Conservation (phyloP, 2,888 invertebrate genomes). For the Lithophane leautieri region DNA sequence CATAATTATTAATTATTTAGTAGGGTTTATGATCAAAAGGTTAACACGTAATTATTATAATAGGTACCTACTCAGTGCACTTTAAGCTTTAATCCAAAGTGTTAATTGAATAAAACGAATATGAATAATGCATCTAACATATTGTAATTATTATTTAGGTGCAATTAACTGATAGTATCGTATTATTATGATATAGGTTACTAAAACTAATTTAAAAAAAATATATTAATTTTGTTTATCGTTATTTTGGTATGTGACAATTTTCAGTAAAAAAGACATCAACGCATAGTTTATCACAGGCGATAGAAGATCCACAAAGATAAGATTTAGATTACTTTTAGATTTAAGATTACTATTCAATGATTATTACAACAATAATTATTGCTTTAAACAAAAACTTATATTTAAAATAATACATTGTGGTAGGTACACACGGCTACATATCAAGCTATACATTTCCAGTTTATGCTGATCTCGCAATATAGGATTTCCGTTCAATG, state of each 20-base stretch:
- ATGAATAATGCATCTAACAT: neutral
- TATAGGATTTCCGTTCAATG: no score
- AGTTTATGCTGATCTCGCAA: no score
- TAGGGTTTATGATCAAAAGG: neutral
- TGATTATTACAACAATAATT: neutral
- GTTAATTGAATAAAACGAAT: neutral
- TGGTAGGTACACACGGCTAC: no score
- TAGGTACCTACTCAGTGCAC: neutral
- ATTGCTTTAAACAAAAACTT: neutral
- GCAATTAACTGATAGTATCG: neutral
- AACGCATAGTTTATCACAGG: constrained; percentile 52
- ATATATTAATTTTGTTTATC: neutral
- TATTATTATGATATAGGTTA: neutral
- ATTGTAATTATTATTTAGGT: neutral
- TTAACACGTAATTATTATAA: neutral
- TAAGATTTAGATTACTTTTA: no score
- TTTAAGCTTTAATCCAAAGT: neutral
- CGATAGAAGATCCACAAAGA: neutral
- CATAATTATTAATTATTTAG: neutral
- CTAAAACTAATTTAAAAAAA: neutral
- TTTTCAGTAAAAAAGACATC: constrained; percentile 64
- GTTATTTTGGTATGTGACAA: neutral
- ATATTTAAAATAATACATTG: neutral
- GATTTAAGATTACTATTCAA: no score
- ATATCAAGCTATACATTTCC: no score